Evolutionary conservation across 2,113 vertebrate genomes (phyloP), one percentile per base, ranked within the genome.

Genomic region (Grantiella picta): DNA sequence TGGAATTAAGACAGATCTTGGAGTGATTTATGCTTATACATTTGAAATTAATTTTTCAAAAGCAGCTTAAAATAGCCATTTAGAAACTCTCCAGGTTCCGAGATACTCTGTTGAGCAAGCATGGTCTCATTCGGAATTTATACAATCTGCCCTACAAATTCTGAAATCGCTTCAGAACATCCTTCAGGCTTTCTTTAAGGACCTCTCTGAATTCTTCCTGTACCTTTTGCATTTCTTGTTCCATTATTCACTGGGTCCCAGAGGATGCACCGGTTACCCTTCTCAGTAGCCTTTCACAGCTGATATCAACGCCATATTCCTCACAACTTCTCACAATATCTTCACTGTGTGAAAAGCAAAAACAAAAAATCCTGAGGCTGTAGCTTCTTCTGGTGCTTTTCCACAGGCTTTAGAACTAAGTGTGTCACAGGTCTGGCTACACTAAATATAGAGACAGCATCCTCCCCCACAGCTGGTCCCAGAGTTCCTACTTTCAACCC

Each of bases 41-140:
- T 49, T 77, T 73, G 19, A 89, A 57, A 84, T 35, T 35, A 24
- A 38, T 73, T 86, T 86, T 89, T 27, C 19, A 86, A 91, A 83
- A 61, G 24, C 13, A 57, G 31, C 21, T 63, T 70, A 65, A 93
- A 83, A 44, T 28, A 69, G 4, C 22, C 15, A 20, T 25, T 36
- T 66, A 35, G 27, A 78, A 61, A 61, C 11, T 72, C 20, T 15
- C 16, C n/a, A 33, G 8, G 10, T 83, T 77, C n/a, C 63, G 20
- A 77, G 31, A 36, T 61, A 44, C 1, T 69, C 77, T 86, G 28
- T 31, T 2, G 4, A 78, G 53, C 11, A 35, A 47, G 5, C 13
- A 44, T 10, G 15, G 7, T 53, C 36, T 77, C 8, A 18, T 66
- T 81, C 33, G 77, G 72, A 89, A 45, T 65, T 56, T 57, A 44